Evolutionary conservation across 2,113 vertebrate genomes (phyloP), one percentile per base, ranked within the genome.

Genomic region (Alethe diademata): DNA sequence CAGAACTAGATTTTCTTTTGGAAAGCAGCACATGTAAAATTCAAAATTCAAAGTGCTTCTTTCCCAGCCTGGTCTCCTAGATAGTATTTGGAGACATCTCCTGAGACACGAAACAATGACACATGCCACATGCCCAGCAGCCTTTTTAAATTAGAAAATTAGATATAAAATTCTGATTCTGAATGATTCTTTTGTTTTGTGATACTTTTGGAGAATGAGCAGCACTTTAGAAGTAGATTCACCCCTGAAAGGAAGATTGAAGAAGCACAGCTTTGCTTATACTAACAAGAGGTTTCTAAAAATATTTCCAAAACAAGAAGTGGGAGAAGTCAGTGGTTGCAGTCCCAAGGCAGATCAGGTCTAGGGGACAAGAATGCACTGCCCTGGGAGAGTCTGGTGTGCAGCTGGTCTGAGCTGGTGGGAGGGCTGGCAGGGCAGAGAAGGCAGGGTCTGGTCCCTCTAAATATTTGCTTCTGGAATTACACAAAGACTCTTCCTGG

Each of bases 381-480:
- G 4, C 40, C 11, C 64, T 38, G 14, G 47, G 25, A 54, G 29
- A 29, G 5, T 40, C 48, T 2, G 0, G 17, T 11, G 25, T 16
- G 3, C 9, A 38, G 15, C 47, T 2, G 0, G 3, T 18, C 11
- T 14, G 38, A 35, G 3, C 33, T 74, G 38, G 13, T 3, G 13
- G 43, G 40, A 75, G 40, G 8, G 0, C 14, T 3, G 4, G 43
- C 60, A 47, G 36, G 17, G 17, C 3, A 5, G 47, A 60, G 24
- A 53, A 72, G 72, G 56, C 50, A 36, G 25, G 31, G 29, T 81
- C 58, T 72, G 40, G 13, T 43, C 24, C 53, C 19, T 80, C 15
- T 71, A 86, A 78, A 81, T 81, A 93, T 85, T 95, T 94, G 48
- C 36, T 65, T 71, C 65, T 85, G 78, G 74, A 81, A 82, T 92